These are phyloP conservation scores for Halichoeres trimaculatus DNA, from an alignment of 2,113 vertebrate species.

Conservation along the genomic window DNA sequence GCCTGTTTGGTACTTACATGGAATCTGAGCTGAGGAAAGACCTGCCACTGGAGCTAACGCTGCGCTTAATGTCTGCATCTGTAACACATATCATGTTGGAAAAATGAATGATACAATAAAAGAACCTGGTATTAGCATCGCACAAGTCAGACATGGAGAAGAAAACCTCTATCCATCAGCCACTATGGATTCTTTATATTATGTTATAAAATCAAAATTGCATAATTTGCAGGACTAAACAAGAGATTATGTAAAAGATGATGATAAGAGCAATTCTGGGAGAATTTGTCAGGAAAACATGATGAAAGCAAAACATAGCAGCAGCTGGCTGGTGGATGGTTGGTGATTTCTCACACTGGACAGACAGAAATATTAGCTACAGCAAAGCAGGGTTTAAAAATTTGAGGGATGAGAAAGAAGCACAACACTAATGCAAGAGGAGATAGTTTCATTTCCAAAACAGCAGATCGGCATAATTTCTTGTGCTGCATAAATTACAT, in stretches of 20 bases:
- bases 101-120: not conserved
- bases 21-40: constrained; percentile 88
- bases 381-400: constrained; percentile 3
- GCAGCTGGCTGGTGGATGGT: not conserved
- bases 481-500: too few relatives aligned
- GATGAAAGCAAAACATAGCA: not conserved
- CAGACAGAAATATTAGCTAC: not conserved
- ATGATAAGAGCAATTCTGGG: not conserved
- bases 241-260: not conserved
- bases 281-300: not conserved
- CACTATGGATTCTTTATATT: not conserved
- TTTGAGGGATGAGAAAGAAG: not conserved
- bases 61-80: constrained; percentile 93
- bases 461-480: too few relatives aligned
- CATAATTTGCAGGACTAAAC: not conserved
- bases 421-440: too few relatives aligned
- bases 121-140: not conserved
- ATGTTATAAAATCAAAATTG: not conserved
- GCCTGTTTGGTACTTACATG: constrained; percentile 80
- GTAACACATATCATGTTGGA: constrained; percentile 28
- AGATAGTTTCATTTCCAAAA: too few relatives aligned
- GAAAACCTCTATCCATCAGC: constrained; percentile 10
- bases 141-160: not conserved
- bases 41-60: constrained; percentile 78
- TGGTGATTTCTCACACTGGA: not conserved